Evolutionary conservation across 92 coral and sea anemone genomes (phyloP).

Genomic region (Palythoa grandiflora): DNA sequence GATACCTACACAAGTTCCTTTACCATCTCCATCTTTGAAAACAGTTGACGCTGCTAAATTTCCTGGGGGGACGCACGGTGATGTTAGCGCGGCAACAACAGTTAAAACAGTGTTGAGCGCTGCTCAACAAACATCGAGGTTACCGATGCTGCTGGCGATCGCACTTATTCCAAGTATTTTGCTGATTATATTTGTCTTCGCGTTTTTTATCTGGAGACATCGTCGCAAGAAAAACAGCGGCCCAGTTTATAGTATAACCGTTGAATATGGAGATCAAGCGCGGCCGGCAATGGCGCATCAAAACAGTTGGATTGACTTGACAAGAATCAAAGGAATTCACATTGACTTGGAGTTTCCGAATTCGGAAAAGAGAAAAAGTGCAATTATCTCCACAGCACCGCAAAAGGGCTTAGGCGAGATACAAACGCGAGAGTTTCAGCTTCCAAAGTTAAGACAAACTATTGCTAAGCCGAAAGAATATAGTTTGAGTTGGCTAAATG

Average conservation of each 20-base stretch:
- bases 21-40: background rate
- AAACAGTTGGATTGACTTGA: constrained; percentile 80
- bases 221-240: constrained; percentile 65
- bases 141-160: constrained; percentile 60
- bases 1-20: constrained; percentile 8
- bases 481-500: constrained; percentile 82
- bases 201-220: constrained; percentile 62
- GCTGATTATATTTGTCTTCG: constrained; percentile 58
- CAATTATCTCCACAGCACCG: constrained; percentile 67
- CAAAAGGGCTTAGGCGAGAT: constrained; percentile 57
- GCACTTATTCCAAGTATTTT: constrained; percentile 74
- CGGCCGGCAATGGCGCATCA: constrained; percentile 61
- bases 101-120: constrained; percentile 5
- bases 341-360: constrained; percentile 23
- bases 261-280: constrained; percentile 78
- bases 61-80: background rate
- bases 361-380: constrained; percentile 60
- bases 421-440: constrained; percentile 79
- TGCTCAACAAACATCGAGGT: background rate
- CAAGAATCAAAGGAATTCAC: constrained; percentile 32
- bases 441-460: constrained; percentile 28
- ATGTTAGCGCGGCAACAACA: constrained; percentile 1
- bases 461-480: constrained; percentile 66
- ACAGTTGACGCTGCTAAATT: background rate
- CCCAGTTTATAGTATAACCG: constrained; percentile 71